phyloP scores from a whole-genome alignment of 2,797 vertebrate species.

The Vireo griseus region DNA sequence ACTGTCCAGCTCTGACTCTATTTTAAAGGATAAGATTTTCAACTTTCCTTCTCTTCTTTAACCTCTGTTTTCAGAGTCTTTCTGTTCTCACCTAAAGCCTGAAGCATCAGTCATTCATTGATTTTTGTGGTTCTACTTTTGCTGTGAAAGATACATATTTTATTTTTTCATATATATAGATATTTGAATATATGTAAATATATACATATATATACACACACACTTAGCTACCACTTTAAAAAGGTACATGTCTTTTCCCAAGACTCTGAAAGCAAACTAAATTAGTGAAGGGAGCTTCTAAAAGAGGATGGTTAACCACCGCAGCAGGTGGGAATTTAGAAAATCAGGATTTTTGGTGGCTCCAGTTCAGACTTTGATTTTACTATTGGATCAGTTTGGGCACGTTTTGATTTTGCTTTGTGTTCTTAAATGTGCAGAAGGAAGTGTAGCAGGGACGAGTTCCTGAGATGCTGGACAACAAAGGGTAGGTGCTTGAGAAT shows the following conservation, averaged over 20 bases:
- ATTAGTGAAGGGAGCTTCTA: neutral
- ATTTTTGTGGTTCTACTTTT: neutral
- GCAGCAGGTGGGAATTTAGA: neutral
- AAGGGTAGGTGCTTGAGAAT: neutral
- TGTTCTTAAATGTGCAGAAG: neutral
- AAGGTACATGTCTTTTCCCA: neutral
- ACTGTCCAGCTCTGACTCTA: neutral
- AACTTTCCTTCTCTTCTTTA: neutral
- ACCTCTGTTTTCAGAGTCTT: neutral
- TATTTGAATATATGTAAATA: neutral
- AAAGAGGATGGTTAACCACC: neutral
- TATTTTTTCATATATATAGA: neutral
- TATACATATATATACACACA: rapidly evolving
- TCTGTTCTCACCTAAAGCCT: neutral
- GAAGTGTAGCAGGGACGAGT: neutral
- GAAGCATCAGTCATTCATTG: neutral
- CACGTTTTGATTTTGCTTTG: conserved; percentile 3
- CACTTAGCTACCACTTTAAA: neutral
- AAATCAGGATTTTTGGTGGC: neutral
- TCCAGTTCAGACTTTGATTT: neutral
- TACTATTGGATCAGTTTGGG: neutral
- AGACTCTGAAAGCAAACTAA: neutral
- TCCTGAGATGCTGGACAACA: neutral
- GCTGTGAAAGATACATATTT: neutral
- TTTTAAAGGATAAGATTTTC: neutral